These are phyloP conservation scores for Mimumesa dahlbomi DNA, from an alignment of 2,888 invertebrate species.

Conservation along the genomic window DNA sequence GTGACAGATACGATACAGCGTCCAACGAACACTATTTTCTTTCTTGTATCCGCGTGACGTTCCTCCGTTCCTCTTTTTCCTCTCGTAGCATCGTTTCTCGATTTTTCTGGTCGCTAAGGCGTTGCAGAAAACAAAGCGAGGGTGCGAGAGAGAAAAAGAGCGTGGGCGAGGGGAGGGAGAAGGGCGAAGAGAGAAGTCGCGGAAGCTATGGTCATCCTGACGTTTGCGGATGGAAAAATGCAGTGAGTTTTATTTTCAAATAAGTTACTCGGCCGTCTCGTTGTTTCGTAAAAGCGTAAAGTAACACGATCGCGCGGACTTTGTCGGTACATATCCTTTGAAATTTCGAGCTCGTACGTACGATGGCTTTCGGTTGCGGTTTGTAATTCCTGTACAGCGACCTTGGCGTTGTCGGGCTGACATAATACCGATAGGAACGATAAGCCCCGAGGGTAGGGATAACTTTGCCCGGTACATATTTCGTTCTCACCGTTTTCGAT, in stretches of 20 bases:
- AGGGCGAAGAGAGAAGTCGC: constrained; percentile 10
- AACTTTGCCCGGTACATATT: not conserved
- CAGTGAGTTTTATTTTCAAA: constrained; percentile 59
- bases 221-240: constrained; percentile 37
- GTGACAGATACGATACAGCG: constrained; percentile 67
- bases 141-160: not conserved
- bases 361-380: not conserved
- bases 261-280: too few species aligned
- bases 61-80: not conserved
- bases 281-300: too few species aligned
- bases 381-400: not conserved
- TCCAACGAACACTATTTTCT: constrained; percentile 1
- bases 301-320: too few species aligned
- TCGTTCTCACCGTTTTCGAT: not conserved
- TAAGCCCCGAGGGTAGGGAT: not conserved
- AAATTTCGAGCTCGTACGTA: too few species aligned
- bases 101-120: too few species aligned
- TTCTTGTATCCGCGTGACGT: not conserved
- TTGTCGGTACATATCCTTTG: too few species aligned
- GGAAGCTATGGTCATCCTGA: not conserved
- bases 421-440: constrained; percentile 3
- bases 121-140: not conserved
- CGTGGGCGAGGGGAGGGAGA: not conserved
- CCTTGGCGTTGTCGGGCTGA: not conserved
- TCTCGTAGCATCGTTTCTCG: not conserved